A percentile compares a stretch with the other conserved stretches of the same genome.
These are phyloP conservation scores for Tragelaphus imberbis DNA, from an alignment of 2,113 vertebrate species.

Conservation along the genomic window DNA sequence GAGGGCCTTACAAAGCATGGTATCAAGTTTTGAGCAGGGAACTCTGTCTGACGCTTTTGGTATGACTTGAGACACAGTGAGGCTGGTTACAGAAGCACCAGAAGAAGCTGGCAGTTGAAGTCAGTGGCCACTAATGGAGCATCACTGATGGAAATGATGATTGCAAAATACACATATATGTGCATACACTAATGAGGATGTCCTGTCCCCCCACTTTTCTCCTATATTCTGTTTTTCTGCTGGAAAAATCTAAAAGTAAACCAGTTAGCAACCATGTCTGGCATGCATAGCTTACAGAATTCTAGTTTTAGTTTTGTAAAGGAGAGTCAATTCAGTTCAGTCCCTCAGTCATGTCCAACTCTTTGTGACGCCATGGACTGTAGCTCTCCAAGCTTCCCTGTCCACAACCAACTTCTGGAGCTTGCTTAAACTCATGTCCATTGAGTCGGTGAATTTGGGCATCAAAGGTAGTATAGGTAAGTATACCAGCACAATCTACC, in stretches of 20 bases:
- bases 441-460: neutral
- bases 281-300: neutral
- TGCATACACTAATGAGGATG: fast-evolving
- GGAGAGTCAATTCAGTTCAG: neutral
- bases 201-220: neutral
- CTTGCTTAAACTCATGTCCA: neutral
- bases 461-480: neutral
- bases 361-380: neutral
- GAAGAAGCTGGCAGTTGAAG: neutral
- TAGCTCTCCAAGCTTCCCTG: neutral
- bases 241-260: neutral
- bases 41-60: neutral
- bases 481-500: neutral
- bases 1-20: neutral
- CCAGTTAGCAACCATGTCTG: neutral
- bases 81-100: neutral
- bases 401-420: neutral
- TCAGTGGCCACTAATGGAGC: neutral
- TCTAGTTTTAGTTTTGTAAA: neutral
- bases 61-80: neutral
- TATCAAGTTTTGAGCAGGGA: neutral
- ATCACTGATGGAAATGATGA: neutral
- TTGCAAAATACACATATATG: fast-evolving
- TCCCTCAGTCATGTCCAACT: neutral
- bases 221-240: neutral